These are phyloP conservation scores for Bufotes viridis DNA, from an alignment of 2,797 vertebrate species.

Conservation along the genomic window DNA sequence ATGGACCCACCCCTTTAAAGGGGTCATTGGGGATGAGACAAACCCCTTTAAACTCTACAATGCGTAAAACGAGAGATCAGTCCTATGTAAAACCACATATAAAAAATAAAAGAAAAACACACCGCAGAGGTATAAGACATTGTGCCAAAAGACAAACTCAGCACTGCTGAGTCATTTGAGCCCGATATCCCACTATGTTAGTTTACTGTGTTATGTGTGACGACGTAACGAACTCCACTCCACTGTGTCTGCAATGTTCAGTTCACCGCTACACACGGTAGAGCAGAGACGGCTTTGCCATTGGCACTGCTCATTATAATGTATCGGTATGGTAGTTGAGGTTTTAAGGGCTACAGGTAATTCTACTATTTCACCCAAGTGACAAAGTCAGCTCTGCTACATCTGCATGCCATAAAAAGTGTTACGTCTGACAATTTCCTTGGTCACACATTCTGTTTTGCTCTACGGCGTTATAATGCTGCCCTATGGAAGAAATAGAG, in stretches of 20 bases:
- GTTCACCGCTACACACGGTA: no score
- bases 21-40: no score
- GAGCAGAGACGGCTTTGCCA: not conserved
- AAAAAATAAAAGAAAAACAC: no score
- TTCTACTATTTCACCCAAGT: not conserved
- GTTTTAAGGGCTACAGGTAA: not conserved
- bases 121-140: no score
- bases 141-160: not conserved
- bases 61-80: not conserved
- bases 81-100: not conserved
- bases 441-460: not conserved
- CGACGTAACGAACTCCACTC: not conserved
- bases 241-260: not conserved
- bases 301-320: not conserved
- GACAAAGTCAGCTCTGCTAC: slow-evolving; percentile 3
- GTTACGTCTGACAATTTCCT: not conserved
- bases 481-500: not conserved
- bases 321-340: no score
- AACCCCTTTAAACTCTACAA: no score
- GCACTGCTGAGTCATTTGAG: not conserved
- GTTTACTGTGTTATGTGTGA: no score
- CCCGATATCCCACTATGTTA: no score
- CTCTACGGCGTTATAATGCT: not conserved
- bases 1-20: no score
- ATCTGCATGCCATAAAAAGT: not conserved